A percentile compares a stretch with the other conserved stretches of the same genome.
Conservation (phyloP, 1,140 invertebrate genomes). For the Sminthurides bifidus region DNA sequence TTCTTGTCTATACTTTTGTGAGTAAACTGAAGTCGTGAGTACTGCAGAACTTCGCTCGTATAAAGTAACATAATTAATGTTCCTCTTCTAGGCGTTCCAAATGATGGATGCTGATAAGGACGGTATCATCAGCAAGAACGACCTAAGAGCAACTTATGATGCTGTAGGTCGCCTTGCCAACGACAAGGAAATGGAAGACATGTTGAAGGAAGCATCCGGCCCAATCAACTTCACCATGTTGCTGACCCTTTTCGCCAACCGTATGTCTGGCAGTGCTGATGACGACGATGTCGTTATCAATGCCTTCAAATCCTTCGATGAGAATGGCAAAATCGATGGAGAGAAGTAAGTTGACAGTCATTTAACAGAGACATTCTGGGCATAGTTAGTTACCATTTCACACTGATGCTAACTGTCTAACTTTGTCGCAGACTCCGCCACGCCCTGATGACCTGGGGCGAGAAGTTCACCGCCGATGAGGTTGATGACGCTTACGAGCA, state of each 20-base stretch:
- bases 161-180: slow-evolving; percentile 76
- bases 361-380: background rate
- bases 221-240: no score
- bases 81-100: slow-evolving; percentile 83
- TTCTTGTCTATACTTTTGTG: no score
- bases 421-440: slow-evolving; percentile 61
- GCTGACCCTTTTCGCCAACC: slow-evolving; percentile 77
- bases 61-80: no score
- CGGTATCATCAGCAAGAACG: slow-evolving; percentile 89
- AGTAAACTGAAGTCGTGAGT: no score
- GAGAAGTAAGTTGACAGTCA: slow-evolving; percentile 47
- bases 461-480: slow-evolving; percentile 86
- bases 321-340: slow-evolving; percentile 68
- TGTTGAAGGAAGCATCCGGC: slow-evolving; percentile 77
- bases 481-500: slow-evolving; percentile 89
- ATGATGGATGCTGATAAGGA: slow-evolving; percentile 98
- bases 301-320: slow-evolving; percentile 91
- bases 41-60: no score
- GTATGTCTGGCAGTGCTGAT: slow-evolving; percentile 70
- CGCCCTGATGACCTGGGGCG: slow-evolving; percentile 87
- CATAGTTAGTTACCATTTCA: background rate
- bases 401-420: background rate
- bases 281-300: slow-evolving; percentile 87
- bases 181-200: slow-evolving; percentile 81
- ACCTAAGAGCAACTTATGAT: slow-evolving; percentile 89